A percentile compares a stretch with the other conserved stretches of the same genome.
phyloP scores from a whole-genome alignment of 2,113 vertebrate genomes.

The Serilophus lunatus region DNA sequence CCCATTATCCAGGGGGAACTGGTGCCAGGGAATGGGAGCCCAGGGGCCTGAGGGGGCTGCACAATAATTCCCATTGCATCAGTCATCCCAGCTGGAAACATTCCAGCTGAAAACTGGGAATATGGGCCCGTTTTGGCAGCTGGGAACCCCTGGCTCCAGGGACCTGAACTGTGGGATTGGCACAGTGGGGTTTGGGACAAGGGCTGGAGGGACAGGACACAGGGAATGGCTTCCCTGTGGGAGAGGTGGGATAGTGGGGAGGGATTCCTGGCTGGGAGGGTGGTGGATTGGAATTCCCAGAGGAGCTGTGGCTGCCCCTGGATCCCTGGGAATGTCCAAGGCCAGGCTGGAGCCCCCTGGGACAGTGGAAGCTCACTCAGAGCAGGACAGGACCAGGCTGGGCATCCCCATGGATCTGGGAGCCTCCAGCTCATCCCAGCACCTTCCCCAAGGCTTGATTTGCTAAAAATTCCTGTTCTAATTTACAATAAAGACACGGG shows the following conservation, averaged over 20 bases:
- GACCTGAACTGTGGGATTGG: not conserved
- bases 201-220: not conserved
- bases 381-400: not conserved
- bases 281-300: not conserved
- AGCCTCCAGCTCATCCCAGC: not conserved
- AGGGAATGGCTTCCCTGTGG: not conserved
- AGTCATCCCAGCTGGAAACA: not conserved
- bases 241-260: not conserved
- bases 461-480: not conserved
- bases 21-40: not conserved
- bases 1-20: not conserved
- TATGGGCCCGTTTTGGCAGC: not conserved
- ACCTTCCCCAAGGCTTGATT: not conserved
- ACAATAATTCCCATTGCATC: not conserved
- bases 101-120: not conserved
- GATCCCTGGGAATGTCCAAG: not conserved
- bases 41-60: not conserved
- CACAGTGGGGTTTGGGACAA: not conserved
- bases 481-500: slow-evolving; percentile 36
- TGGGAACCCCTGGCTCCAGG: not conserved
- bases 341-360: not conserved
- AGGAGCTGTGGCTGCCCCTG: not conserved
- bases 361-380: not conserved
- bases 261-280: too few relatives aligned
- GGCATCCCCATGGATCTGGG: not conserved